Percentiles rank a stretch among this genome's conserved stretches.
phyloP scores from a whole-genome alignment of 2,888 invertebrate species.

The Sinhomidia bicolor region DNA sequence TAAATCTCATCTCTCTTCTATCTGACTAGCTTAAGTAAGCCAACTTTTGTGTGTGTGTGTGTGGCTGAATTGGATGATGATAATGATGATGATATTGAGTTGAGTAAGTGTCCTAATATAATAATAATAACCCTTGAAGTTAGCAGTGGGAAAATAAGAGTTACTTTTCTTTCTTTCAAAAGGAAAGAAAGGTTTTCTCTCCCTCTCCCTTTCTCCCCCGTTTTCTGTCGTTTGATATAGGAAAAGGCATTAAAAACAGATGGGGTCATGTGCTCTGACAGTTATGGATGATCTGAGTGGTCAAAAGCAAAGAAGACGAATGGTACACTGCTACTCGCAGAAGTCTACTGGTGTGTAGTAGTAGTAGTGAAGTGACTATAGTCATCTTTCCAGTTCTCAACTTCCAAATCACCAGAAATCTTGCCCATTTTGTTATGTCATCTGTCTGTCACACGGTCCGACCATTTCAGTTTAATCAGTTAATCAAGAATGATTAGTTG shows the following conservation, averaged over 20 bases:
- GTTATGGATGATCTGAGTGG: conserved; percentile 54
- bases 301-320: conserved; percentile 1
- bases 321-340: too few species aligned
- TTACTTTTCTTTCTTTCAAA: neutral
- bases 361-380: too few species aligned
- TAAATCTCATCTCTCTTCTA: neutral
- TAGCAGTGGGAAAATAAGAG: neutral
- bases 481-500: neutral
- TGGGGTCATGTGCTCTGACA: conserved; percentile 37
- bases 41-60: too few species aligned
- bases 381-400: neutral
- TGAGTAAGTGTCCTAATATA: neutral
- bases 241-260: neutral
- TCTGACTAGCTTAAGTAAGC: too few species aligned
- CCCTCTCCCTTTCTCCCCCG: too few species aligned
- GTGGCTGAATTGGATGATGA: too few species aligned
- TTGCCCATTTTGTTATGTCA: neutral
- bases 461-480: neutral
- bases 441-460: neutral
- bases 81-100: too few species aligned
- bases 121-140: neutral
- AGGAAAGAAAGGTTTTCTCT: neutral
- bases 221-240: too few species aligned
- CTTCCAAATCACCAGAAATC: neutral
- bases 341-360: neutral